These are phyloP conservation scores for Caenorhabditis latens DNA, from an alignment of 1,140 invertebrate species.

Conservation along the genomic window DNA sequence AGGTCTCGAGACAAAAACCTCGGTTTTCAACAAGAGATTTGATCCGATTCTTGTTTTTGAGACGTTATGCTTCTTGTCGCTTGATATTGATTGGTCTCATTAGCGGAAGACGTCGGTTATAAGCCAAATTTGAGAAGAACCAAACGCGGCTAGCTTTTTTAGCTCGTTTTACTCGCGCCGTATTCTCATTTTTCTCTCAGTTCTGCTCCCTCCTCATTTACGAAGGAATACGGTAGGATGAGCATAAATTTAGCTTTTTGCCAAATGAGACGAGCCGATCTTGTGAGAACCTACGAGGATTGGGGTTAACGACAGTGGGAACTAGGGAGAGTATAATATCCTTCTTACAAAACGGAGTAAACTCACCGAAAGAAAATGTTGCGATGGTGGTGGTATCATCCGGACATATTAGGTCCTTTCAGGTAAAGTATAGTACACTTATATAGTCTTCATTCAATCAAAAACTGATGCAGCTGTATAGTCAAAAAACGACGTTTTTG, in stretches of 20 bases:
- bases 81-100: slow-evolving; percentile 57
- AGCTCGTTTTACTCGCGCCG: slow-evolving; percentile 6
- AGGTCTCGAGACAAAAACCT: neutral
- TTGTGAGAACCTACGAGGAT: neutral
- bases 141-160: neutral
- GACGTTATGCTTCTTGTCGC: neutral
- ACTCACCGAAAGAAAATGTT: slow-evolving; percentile 33
- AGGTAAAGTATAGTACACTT: neutral
- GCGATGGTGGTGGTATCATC: slow-evolving; percentile 48
- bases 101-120: neutral
- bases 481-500: neutral
- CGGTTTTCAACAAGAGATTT: slow-evolving; percentile 18
- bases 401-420: slow-evolving; percentile 27
- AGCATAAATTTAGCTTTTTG: slow-evolving; percentile 3
- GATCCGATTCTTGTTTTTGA: slow-evolving; percentile 48
- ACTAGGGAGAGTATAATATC: neutral
- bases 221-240: slow-evolving; percentile 5
- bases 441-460: too few species aligned
- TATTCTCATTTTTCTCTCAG: slow-evolving; percentile 16
- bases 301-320: neutral
- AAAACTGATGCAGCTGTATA: neutral
- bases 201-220: neutral
- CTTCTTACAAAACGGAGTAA: neutral
- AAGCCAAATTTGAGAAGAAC: slow-evolving; percentile 60
- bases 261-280: neutral